Evolutionary conservation across 2,113 vertebrate species (phyloP), one percentile per base, ranked within the genome.

Genomic region (Chrysochloris asiatica): DNA sequence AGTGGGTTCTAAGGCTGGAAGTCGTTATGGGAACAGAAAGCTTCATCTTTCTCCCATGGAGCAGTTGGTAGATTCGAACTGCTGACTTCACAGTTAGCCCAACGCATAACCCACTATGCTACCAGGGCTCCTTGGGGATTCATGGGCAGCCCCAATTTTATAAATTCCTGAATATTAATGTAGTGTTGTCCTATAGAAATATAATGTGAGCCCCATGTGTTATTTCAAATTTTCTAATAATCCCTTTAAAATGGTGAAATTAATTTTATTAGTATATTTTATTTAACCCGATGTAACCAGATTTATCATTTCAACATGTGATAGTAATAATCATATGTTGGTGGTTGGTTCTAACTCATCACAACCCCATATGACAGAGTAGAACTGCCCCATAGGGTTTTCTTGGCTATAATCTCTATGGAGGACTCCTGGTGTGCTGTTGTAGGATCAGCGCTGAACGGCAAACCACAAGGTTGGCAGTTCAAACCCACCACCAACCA

Each of bases 271-370:
- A 86, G 71, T 7, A 56, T 52, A 12, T 65, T 80, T 90, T 63
- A 45, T 36, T 88, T 71, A 33, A 36, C 19, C 26, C 14, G 71
- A 4, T 50, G 19, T 78, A 81, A 22, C 78, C n/a, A 61, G 76
- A 86, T 56, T 19, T 67, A n/a, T 77, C 65, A 76, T 89, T 86
- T 83, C 12, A 72, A 48, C 59, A 65, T 78, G 22, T 83, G 26
- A 43, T 50, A 69, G 36, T 67, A 36, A 36, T n/a, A 36, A 17
- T 19, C 8, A 4, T 38, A n/a, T 36, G 65, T 36, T 6, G 36
- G 7, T 21, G 36, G 65, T 69, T 36, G 36, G 28, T 69, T 69
- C 65, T 36, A 13, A 36, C 13, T n/a, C n/a, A n/a, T n/a, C n/a
- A 19, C 65, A 69, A 21, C 16, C 65, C 65, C 19, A 3, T 2